A percentile compares a stretch with the other conserved stretches of the same genome.
These are phyloP conservation scores for Rousettus leschenaultii DNA, from an alignment of 2,113 vertebrate genomes.

Conservation along the genomic window DNA sequence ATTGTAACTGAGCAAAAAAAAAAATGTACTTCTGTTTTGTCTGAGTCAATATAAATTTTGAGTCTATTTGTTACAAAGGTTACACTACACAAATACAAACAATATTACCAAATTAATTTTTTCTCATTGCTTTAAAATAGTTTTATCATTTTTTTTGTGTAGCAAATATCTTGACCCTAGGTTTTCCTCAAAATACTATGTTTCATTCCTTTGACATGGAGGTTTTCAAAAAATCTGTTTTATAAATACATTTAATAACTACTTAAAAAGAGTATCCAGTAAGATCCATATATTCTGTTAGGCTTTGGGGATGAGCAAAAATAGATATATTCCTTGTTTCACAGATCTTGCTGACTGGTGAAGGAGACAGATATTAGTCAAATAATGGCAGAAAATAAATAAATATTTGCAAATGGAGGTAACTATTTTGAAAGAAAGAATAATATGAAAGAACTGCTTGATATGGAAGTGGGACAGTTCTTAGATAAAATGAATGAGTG, in stretches of 20 bases:
- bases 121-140: background rate
- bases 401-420: background rate
- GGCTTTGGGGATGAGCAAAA: background rate
- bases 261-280: background rate
- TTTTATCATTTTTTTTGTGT: background rate
- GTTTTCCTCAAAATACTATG: background rate
- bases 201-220: background rate
- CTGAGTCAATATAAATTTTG: background rate
- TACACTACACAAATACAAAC: background rate
- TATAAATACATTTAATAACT: background rate
- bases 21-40: background rate
- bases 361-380: background rate
- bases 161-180: background rate
- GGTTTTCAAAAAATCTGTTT: background rate
- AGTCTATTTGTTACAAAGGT: background rate
- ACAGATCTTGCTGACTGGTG: background rate
- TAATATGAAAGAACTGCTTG: background rate
- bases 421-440: background rate
- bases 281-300: background rate
- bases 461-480: background rate
- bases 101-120: background rate
- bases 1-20: background rate
- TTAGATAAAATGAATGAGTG: background rate
- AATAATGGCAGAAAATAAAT: background rate
- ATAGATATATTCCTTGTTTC: background rate